A percentile compares a stretch with the other conserved stretches of the same genome.
Evolutionary conservation across 2,113 vertebrate genomes (phyloP).

Genomic region (Pterophyllum scalare): DNA sequence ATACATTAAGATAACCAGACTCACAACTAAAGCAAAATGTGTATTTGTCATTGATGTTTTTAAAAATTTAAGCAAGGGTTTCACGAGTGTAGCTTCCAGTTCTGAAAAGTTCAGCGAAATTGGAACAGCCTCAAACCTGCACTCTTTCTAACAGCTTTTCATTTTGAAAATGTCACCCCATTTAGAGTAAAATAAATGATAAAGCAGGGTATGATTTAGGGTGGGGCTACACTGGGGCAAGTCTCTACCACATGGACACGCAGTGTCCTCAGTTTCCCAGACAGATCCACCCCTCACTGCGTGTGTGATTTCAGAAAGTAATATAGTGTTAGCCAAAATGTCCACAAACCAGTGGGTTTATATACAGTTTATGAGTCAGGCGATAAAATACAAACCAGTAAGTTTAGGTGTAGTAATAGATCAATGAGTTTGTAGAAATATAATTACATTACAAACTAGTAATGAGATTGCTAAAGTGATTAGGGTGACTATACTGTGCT

Average conservation of each 20-base stretch:
- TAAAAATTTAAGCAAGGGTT: background rate
- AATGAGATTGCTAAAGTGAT: too few relatives aligned
- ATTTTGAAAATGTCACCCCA: background rate
- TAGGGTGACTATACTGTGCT: too few relatives aligned
- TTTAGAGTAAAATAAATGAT: background rate
- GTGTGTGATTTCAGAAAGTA: background rate
- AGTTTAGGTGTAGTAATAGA: background rate
- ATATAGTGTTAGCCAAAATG: background rate
- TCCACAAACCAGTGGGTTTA: background rate
- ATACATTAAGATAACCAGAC: too few relatives aligned
- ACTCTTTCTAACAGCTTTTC: background rate
- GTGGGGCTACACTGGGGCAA: background rate
- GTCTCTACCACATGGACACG: too few relatives aligned
- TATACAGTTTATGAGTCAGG: background rate
- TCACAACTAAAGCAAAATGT: too few relatives aligned
- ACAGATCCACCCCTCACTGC: background rate
- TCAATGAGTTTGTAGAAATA: background rate
- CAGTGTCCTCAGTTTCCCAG: background rate
- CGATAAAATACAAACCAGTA: background rate
- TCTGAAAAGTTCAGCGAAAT: background rate
- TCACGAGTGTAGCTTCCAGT: background rate
- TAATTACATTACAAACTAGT: background rate
- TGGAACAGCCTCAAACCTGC: background rate
- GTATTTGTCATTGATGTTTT: background rate
- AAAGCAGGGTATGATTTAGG: background rate